A percentile compares a stretch with the other conserved stretches of the same genome.
Evolutionary conservation across 1,140 invertebrate species (phyloP).

Genomic region (Proctacanthus coquilletti): DNA sequence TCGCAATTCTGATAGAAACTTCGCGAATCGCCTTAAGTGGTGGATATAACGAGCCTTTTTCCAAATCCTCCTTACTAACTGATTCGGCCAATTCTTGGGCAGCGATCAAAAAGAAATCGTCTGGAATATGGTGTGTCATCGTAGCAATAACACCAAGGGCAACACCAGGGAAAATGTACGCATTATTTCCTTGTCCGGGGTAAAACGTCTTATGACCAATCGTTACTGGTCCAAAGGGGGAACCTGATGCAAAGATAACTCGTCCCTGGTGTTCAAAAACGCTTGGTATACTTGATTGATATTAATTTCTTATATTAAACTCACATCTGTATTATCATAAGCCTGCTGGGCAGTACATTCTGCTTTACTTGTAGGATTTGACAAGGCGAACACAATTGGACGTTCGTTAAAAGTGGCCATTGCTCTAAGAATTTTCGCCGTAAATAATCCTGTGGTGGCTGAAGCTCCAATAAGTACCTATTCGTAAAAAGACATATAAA

Average conservation of each 20-base stretch:
- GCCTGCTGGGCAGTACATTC: slow-evolving; percentile 93
- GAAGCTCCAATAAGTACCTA: slow-evolving; percentile 51
- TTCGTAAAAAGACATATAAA: slow-evolving; percentile 7
- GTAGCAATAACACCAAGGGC: slow-evolving; percentile 78
- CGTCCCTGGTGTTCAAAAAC: slow-evolving; percentile 44
- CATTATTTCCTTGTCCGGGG: slow-evolving; percentile 92
- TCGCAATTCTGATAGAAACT: slow-evolving; percentile 80
- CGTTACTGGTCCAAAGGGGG: slow-evolving; percentile 71
- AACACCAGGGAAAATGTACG: slow-evolving; percentile 85
- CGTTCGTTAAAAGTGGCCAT: slow-evolving; percentile 77
- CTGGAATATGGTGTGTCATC: slow-evolving; percentile 74
- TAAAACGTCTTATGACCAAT: slow-evolving; percentile 63
- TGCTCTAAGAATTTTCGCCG: slow-evolving; percentile 61
- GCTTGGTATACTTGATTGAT: slow-evolving; percentile 1
- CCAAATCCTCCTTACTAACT: slow-evolving; percentile 68
- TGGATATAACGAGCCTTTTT: slow-evolving; percentile 83
- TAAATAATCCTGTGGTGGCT: slow-evolving; percentile 78
- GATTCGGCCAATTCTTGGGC: slow-evolving; percentile 69
- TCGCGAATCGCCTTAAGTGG: slow-evolving; percentile 72
- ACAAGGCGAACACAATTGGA: slow-evolving; percentile 88
- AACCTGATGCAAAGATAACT: slow-evolving; percentile 82
- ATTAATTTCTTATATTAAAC: slow-evolving; percentile 5
- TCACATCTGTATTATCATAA: slow-evolving; percentile 71
- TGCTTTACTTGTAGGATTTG: slow-evolving; percentile 90
- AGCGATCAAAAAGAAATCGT: slow-evolving; percentile 80